Evolutionary conservation across 2,113 vertebrate species (phyloP).

Genomic region (Cacatua alba): DNA sequence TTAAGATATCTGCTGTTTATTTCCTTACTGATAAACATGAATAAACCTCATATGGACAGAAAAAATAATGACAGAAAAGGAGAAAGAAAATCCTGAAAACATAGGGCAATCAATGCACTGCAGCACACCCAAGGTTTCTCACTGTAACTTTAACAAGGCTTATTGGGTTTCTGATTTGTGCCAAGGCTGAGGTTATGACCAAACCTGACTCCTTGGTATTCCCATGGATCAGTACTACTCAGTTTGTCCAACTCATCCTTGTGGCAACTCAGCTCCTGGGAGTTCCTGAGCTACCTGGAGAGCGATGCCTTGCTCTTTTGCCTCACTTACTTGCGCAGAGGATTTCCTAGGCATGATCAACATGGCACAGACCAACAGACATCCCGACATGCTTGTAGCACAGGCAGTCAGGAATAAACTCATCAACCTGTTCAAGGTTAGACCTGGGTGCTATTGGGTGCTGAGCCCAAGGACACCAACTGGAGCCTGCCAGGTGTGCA

Average conservation of each 20-base stretch:
- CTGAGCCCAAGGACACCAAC: neutral
- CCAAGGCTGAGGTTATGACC: neutral
- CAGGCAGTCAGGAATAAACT: neutral
- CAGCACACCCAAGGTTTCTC: neutral
- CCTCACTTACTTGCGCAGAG: neutral
- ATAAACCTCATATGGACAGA: neutral
- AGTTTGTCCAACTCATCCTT: neutral
- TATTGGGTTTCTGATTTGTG: conserved; percentile 18
- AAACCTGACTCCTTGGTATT: neutral
- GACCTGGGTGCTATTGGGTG: neutral
- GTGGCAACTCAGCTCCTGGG: neutral
- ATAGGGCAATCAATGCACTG: neutral
- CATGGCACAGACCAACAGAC: neutral
- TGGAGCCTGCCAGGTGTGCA: rapidly evolving
- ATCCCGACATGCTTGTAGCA: neutral
- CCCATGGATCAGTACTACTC: neutral
- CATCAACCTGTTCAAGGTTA: neutral
- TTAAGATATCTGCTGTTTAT: neutral
- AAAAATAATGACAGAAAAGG: neutral
- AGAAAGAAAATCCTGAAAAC: neutral
- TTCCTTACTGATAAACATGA: neutral
- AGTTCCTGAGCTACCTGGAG: neutral
- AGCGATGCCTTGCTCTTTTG: neutral
- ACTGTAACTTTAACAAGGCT: neutral
- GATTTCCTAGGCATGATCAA: rapidly evolving